Evolutionary conservation across 2,797 vertebrate genomes (phyloP), one percentile per base, ranked within the genome.

Genomic region (Thamnophis elegans): DNA sequence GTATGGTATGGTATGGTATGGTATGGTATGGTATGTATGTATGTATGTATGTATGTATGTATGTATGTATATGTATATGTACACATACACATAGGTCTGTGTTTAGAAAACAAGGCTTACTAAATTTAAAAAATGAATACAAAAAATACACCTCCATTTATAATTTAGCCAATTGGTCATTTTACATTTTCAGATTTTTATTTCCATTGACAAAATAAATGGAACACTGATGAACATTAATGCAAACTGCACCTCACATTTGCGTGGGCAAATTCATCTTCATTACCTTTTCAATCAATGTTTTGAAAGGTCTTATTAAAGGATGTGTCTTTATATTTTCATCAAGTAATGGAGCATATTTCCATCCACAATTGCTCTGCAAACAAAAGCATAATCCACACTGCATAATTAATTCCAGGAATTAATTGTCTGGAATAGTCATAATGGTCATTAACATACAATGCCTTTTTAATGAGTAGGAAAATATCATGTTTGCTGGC

Each of bases 271-370:
- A 92, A 91, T 89, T 90, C 54, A 88, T 18, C 8, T 91, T 36
- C 54, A 91, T 96, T 97, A 99, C 99, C 99, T 99, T 99, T 97
- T 99, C 99, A 11, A 98, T 98, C 94, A 99, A 97, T 3, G 98
- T 98, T 98, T 99, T 99, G 97, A 99, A 99, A 90, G 98, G 98
- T 94, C 99, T 98, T 97, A 99, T 98, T 97, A 99, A 97, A 53
- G 99, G 98, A 93, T 99, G 99, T 91, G 97, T 98, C 97, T 99
- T 99, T 88, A 97, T 97, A 90, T 99, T 99, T 96, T 99, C 99
- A 91, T 99, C 99, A 90, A 99, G 95, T 90, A 97, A 97, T 95
- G 99, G 98, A 78, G 99, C 98, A 0, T 99, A 99, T 95, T 99
- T 99, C 99, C 99, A 99, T 55, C 99, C 99, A 93, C 97, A 98